Base-by-base conservation (phyloP, 2,888 invertebrate species). In the Liposcelis brunnea region DNA sequence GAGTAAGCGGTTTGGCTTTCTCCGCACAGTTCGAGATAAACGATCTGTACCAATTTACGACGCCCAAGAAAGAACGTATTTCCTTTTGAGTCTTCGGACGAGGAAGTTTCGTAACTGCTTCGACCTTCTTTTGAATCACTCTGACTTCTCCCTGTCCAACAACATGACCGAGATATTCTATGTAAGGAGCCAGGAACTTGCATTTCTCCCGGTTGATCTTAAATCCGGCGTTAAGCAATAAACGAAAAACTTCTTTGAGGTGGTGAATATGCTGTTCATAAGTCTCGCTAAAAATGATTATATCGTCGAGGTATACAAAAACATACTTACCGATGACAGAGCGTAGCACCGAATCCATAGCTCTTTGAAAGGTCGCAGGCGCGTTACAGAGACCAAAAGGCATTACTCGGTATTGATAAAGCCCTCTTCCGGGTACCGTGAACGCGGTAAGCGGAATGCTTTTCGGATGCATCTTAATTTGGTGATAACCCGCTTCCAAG, bases 261-360 rank as follows among this genome's bases (percentile, higher is more conserved):
- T 26, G 33, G 10, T 33, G 32, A 6, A 45, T 5, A 18, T 46
- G 45, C 12, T 47, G 11, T 2, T 42, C 34, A 12, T 36, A 26
- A 1, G 18, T 43, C 2, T n/a, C 14, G 7, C 46, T 35, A 14
- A 21, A 34, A 14, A 48, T 36, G 7, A 47, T 26, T 2, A 48
- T 12, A 12, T 48, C 48, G 34, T 48, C 48, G 4, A 48, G 33
- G 35, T 48, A 48, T 10, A 47, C 42, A 2, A 33, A 34, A 3
- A 21, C 42, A 10, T 12, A 15, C 2, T 21, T n/a, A 5, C 47
- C 44, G 6, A 31, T 12, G 10, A 47, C 15, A 6, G 15, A 31
- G 4, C 16, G n/a, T 12, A 44, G 8, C 8, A 31, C 21, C 8
- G 15, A 11, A 8, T 46, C 45, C 31, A 47, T 35, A 3, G 38